phyloP scores from a whole-genome alignment of 2,888 invertebrate species.

The Archips crataeganus region DNA sequence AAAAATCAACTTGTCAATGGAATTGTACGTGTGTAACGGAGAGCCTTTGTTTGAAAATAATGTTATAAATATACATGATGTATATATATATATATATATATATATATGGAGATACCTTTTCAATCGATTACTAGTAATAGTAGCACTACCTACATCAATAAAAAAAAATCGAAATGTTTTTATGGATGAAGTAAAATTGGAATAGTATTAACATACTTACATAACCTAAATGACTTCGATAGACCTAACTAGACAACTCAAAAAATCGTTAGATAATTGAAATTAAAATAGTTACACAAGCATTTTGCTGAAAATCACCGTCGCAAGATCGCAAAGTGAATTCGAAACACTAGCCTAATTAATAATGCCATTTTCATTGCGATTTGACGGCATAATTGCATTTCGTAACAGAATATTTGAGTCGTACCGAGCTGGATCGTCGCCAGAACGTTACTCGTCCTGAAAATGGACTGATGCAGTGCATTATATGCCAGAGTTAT shows the following conservation, averaged over 20 bases:
- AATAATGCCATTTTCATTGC: conserved; percentile 8
- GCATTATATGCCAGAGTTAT: conserved; percentile 16
- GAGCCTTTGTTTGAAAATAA: background rate
- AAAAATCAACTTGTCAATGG: background rate
- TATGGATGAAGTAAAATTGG: too few relatives aligned
- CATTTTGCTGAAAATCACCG: background rate
- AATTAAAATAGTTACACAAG: background rate
- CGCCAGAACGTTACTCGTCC: conserved; percentile 15
- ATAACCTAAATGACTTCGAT: too few relatives aligned
- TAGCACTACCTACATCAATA: too few relatives aligned
- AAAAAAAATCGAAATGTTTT: too few relatives aligned
- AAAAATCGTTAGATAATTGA: too few relatives aligned
- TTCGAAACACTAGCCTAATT: background rate
- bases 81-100: too few relatives aligned
- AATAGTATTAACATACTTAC: too few relatives aligned
- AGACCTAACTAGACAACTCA: too few relatives aligned
- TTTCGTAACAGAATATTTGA: conserved; percentile 17
- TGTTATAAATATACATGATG: too few relatives aligned
- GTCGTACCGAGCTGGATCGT: conserved; percentile 9
- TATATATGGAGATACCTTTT: too few relatives aligned
- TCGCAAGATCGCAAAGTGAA: background rate
- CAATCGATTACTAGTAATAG: too few relatives aligned
- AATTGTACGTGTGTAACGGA: background rate
- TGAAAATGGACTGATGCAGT: conserved; percentile 24
- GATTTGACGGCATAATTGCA: conserved; percentile 17